A percentile compares a stretch with the other conserved stretches of the same genome.
These are phyloP conservation scores for Tyrannus savana DNA, from an alignment of 2,113 vertebrate genomes.

Conservation along the genomic window DNA sequence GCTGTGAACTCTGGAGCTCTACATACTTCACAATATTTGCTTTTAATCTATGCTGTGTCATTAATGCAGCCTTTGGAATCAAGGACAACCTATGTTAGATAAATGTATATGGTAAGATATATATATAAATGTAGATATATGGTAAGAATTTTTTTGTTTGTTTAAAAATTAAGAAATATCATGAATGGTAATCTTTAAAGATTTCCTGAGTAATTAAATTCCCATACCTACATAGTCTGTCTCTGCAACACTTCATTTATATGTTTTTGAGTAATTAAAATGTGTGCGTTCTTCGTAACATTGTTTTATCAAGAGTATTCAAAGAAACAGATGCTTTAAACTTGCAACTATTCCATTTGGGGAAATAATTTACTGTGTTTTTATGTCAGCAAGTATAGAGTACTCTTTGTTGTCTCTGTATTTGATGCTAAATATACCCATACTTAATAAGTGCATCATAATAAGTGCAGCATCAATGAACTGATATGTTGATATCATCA, in stretches of 20 bases:
- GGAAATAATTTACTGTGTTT: not conserved
- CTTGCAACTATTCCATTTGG: not conserved
- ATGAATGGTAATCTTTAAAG: not conserved
- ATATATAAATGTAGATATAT: not conserved
- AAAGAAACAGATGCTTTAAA: conserved; percentile 20
- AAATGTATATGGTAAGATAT: not conserved
- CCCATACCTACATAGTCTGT: not conserved
- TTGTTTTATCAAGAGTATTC: not conserved
- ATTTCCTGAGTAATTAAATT: not conserved
- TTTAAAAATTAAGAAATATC: not conserved
- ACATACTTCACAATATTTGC: not conserved
- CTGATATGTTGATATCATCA: not conserved
- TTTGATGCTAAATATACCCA: not conserved
- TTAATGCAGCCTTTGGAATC: not conserved
- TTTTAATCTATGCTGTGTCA: not conserved
- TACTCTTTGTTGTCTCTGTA: not conserved
- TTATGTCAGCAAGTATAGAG: not conserved
- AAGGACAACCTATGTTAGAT: not conserved
- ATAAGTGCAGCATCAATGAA: not conserved
- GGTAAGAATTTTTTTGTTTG: not conserved
- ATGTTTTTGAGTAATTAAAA: not conserved
- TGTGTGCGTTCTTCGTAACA: not conserved
- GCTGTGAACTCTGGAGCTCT: not conserved
- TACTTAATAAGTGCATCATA: not conserved
- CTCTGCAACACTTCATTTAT: not conserved